These are phyloP conservation scores for Macquaria australasica DNA, from an alignment of 2,113 vertebrate species.

Conservation along the genomic window DNA sequence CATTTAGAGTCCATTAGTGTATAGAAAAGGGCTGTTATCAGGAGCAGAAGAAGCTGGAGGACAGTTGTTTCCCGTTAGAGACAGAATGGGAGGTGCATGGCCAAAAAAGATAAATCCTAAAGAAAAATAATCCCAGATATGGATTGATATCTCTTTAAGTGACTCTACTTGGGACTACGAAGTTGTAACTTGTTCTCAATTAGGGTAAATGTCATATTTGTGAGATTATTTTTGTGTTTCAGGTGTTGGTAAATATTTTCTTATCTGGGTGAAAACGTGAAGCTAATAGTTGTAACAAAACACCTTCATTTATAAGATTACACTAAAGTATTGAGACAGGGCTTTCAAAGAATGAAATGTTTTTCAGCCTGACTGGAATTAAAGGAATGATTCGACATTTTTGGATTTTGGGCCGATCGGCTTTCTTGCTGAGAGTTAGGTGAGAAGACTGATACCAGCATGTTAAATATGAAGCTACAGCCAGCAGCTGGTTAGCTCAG, in stretches of 20 bases:
- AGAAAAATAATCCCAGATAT: slow-evolving; percentile 4
- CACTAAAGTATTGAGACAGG: slow-evolving; percentile 65
- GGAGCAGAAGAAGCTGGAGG: slow-evolving; percentile 11
- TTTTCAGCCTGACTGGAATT: slow-evolving; percentile 21
- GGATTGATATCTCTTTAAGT: slow-evolving; percentile 11
- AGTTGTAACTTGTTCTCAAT: slow-evolving; percentile 39
- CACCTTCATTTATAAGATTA: slow-evolving; percentile 56
- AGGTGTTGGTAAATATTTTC: slow-evolving; percentile 65
- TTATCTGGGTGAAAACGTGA: slow-evolving; percentile 52
- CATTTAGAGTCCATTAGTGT: slow-evolving; percentile 32
- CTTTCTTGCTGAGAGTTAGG: not conserved
- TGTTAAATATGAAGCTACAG: not conserved
- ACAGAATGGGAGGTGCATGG: not conserved
- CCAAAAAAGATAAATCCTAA: slow-evolving; percentile 20
- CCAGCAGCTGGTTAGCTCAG: not conserved
- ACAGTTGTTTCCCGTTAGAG: not conserved
- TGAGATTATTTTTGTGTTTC: slow-evolving; percentile 57
- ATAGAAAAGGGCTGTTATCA: slow-evolving; percentile 23
- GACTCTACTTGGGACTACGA: slow-evolving; percentile 10
- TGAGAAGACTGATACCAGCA: not conserved
- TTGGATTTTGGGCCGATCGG: not conserved
- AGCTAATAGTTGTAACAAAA: slow-evolving; percentile 50
- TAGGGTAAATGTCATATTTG: slow-evolving; percentile 44
- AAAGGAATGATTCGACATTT: slow-evolving; percentile 10
- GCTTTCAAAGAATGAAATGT: slow-evolving; percentile 31